A percentile compares a stretch with the other conserved stretches of the same genome.
Evolutionary conservation across 2,888 invertebrate species (phyloP).

Genomic region (Leptinotarsa juncta): DNA sequence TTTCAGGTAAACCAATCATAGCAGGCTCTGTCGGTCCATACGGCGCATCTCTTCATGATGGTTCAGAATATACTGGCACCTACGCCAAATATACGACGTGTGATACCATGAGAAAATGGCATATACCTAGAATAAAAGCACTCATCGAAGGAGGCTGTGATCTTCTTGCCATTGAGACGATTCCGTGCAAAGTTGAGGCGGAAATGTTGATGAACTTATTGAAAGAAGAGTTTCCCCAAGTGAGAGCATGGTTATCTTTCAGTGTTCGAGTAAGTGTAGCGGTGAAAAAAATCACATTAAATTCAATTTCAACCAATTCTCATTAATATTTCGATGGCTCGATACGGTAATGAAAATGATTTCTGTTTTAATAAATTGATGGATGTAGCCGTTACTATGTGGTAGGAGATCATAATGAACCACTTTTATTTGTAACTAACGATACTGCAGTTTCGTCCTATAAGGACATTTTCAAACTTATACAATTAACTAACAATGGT

Average conservation of each 20-base stretch:
- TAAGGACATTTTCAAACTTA: too few species aligned
- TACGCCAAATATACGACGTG: constrained; percentile 76
- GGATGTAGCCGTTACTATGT: too few species aligned
- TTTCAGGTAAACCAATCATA: constrained; percentile 70
- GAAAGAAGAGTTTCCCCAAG: constrained; percentile 77
- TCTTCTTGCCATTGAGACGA: constrained; percentile 90
- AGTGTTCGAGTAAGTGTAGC: constrained; percentile 79
- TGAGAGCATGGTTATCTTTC: constrained; percentile 89
- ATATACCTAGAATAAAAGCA: constrained; percentile 83
- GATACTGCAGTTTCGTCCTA: too few species aligned
- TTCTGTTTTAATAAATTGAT: too few species aligned
- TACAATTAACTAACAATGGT: too few species aligned
- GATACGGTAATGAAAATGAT: too few species aligned
- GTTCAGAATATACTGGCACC: constrained; percentile 92
- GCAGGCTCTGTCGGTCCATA: constrained; percentile 94
- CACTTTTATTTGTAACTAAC: too few species aligned
- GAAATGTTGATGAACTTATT: constrained; percentile 84
- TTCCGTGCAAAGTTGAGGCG: constrained; percentile 87
- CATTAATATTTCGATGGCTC: too few species aligned
- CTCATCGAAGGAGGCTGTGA: constrained; percentile 86
- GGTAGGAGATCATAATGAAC: too few species aligned
- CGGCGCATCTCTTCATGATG: constrained; percentile 90
- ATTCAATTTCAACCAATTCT: too few species aligned
- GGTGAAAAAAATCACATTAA: not conserved
- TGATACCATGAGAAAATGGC: constrained; percentile 82